Conservation (phyloP, 1,140 invertebrate genomes). For the Schlechtendalia chinensis region DNA sequence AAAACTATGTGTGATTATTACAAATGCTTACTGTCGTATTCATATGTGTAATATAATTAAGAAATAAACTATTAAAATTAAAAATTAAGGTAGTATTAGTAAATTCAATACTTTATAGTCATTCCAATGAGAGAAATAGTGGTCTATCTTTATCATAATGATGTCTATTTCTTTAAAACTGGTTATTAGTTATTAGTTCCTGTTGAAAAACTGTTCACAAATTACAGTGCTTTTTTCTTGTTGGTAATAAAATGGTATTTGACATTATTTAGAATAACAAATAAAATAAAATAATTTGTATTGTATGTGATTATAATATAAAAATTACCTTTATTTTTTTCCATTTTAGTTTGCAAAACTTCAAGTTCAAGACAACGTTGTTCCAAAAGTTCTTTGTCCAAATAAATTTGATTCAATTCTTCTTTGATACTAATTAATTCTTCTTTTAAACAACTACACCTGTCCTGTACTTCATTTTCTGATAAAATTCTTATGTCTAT, state of each 20-base stretch:
- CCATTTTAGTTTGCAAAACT: constrained; percentile 67
- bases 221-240: too few species aligned
- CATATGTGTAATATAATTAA: too few species aligned
- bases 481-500: constrained; percentile 61
- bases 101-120: too few species aligned
- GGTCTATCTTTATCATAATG: too few species aligned
- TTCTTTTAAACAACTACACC: constrained; percentile 71
- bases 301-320: not conserved
- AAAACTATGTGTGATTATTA: too few species aligned
- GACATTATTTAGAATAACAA: not conserved
- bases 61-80: too few species aligned
- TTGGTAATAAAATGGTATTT: not conserved
- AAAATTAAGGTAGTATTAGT: too few species aligned
- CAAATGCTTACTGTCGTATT: too few species aligned
- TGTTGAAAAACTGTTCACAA: too few species aligned
- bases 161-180: too few species aligned
- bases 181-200: too few species aligned
- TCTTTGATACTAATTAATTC: constrained; percentile 71
- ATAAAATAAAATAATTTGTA: not conserved
- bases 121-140: too few species aligned
- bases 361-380: constrained; percentile 77
- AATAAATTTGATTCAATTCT: constrained; percentile 70
- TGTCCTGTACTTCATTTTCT: constrained; percentile 69
- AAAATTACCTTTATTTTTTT: constrained; percentile 69
- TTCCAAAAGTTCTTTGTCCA: constrained; percentile 72